Evolutionary conservation across 2,113 vertebrate species (phyloP), one percentile per base, ranked within the genome.

Genomic region (Nymphicus hollandicus): DNA sequence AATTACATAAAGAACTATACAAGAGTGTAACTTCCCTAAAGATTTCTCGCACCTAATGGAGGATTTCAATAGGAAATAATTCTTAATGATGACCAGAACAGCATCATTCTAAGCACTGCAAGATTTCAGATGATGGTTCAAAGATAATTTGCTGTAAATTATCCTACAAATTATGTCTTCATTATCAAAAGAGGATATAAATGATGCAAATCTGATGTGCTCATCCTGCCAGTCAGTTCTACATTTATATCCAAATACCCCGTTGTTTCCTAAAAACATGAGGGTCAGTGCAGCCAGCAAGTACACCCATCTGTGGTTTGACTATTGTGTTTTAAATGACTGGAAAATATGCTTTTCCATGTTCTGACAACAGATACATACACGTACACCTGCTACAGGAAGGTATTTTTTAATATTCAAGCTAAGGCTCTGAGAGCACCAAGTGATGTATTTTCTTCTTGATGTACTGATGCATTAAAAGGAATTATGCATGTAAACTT

Each of bases 401-500:
- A 89, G 31, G 60, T 63, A 64, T 71, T 76, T 96, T 92, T 95
- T 89, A 95, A 96, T 95, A 93, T 53, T 84, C 74, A 84, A 86
- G 39, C 22, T 63, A 33, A 91, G 68, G 56, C 76, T 97, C 64
- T 90, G 84, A 96, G 82, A 97, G 91, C 61, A 90, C n/a, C 88
- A 65, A 84, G 52, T 33, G 56, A 46, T 37, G 17, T 27, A 53
- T 95, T 88, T 91, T 31, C 55, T 74, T 63, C 81, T 72, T 74
- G 93, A 87, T 87, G 91, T 89, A 73, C 83, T 63, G 49, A 92
- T 93, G 86, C 85, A 97, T 97, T 90, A 96, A 95, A 97, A 92
- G 93, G 89, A 97, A 97, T 96, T 92, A 96, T 83, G 83, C 63
- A 93, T 83, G 82, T 85, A 92, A 94, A 87, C 68, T 80, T 90